Evolutionary conservation across 2,888 invertebrate species (phyloP).

Genomic region (Aporophyla nigra): DNA sequence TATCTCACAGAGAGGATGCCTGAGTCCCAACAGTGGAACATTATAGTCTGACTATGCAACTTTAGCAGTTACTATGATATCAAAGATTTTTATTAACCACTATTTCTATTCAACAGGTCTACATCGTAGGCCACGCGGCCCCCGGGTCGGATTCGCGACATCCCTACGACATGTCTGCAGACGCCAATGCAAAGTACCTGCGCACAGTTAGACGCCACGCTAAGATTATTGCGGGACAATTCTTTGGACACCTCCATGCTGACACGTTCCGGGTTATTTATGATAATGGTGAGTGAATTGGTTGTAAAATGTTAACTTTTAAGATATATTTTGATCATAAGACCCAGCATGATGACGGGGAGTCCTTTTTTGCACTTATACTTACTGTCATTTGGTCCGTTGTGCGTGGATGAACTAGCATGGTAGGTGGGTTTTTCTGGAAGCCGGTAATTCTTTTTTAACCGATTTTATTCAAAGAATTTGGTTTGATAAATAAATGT

Average conservation of each 20-base stretch:
- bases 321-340: background rate
- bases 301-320: background rate
- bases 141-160: constrained; percentile 96
- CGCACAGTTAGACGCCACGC: constrained; percentile 94
- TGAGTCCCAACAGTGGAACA: background rate
- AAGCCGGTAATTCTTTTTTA: too few species aligned
- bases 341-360: too few species aligned
- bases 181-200: constrained; percentile 95
- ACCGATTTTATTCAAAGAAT: background rate
- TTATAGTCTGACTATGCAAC: background rate
- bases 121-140: constrained; percentile 97
- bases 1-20: too few species aligned
- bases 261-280: constrained; percentile 97
- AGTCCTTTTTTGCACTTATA: too few species aligned
- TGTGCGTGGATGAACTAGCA: too few species aligned
- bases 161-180: constrained; percentile 93
- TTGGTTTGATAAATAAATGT: background rate
- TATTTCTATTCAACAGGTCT: constrained; percentile 92
- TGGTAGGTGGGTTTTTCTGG: too few species aligned
- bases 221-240: constrained; percentile 96
- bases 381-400: too few species aligned
- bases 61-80: too few species aligned
- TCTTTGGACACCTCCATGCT: constrained; percentile 98
- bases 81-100: background rate
- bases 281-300: constrained; percentile 92